Conservation (phyloP, 2,797 vertebrate genomes). For the Rhabdomys pumilio region DNA sequence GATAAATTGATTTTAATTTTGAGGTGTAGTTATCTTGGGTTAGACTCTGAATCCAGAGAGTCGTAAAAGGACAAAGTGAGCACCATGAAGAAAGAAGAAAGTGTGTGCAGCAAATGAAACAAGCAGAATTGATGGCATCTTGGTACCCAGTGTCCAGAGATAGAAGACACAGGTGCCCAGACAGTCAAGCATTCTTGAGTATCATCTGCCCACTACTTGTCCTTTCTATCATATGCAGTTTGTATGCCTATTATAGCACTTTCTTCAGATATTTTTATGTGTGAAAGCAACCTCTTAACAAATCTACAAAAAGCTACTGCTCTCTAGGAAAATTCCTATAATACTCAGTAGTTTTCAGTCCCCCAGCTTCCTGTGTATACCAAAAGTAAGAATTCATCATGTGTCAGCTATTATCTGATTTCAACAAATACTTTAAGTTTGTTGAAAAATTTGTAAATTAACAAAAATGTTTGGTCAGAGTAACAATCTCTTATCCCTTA, state of each 20-base stretch:
- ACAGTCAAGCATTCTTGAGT: background rate
- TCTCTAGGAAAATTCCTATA: constrained; percentile 37
- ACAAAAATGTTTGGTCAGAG: constrained; percentile 33
- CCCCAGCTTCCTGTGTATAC: background rate
- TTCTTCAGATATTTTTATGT: constrained; percentile 51
- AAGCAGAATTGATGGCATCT: background rate
- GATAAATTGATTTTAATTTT: constrained; percentile 25
- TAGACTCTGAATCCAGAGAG: background rate
- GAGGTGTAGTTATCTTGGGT: constrained; percentile 19
- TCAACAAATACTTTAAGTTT: constrained; percentile 47
- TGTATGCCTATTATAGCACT: constrained; percentile 37
- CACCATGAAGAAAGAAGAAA: background rate
- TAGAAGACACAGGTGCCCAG: background rate
- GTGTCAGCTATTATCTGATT: background rate
- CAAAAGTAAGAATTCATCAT: constrained; percentile 52
- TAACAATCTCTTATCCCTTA: background rate
- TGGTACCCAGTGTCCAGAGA: background rate
- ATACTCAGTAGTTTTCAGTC: background rate
- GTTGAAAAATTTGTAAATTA: constrained; percentile 11
- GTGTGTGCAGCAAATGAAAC: background rate
- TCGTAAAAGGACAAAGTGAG: background rate
- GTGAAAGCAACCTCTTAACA: background rate
- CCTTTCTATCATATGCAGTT: background rate
- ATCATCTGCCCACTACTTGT: background rate
- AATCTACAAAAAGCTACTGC: constrained; percentile 22